Base-by-base conservation (phyloP, 2,113 vertebrate genomes). In the Saguinus imperator region DNA sequence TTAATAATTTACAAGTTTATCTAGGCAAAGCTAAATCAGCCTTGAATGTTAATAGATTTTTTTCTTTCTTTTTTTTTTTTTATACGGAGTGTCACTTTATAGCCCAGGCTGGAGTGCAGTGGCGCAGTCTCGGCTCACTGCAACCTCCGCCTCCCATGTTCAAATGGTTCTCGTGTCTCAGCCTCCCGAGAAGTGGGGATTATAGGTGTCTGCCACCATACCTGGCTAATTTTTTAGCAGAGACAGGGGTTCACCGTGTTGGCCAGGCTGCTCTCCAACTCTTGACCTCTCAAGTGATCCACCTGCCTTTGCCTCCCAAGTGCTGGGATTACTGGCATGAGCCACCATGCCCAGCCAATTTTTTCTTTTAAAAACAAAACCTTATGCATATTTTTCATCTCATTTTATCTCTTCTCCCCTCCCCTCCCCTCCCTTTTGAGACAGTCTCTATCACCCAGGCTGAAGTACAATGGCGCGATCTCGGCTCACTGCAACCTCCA, bases 281-380 rank as follows among this genome's bases (percentile, higher is more conserved):
- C 58, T 11, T 64, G 58, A 64, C 58, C 72, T 75, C 23, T 75
- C 23, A 75, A 75, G 6, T 27, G 23, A 75, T 75, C 11, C 10
- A 1, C 58, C 12, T 2, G 11, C 58, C 58, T 27, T 8, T 0
- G 1, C 58, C 58, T 75, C 23, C 23, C 6, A 43, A 75, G 12
- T 75, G 12, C 40, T 45, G 40, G 1, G 72, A 27, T 75, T 75
- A 43, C 11, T 29, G 61, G 61, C 27, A 2, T 64, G 27, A 64
- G 61, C 27, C 61, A 64, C 61, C 11, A 12, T 6, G 13, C 23
- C 72, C 72, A 43, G 23, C 23, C 43, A 25, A 14, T 91, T 95
- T 96, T 82, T 50, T 90, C 21, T 89, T 95, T 87, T n/a, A 20
- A 43, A 89, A 92, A 89, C 68, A 89, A 85, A 96, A 90, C 7